Base-by-base conservation (phyloP, 2,888 invertebrate genomes). In the Papilio protenor region DNA sequence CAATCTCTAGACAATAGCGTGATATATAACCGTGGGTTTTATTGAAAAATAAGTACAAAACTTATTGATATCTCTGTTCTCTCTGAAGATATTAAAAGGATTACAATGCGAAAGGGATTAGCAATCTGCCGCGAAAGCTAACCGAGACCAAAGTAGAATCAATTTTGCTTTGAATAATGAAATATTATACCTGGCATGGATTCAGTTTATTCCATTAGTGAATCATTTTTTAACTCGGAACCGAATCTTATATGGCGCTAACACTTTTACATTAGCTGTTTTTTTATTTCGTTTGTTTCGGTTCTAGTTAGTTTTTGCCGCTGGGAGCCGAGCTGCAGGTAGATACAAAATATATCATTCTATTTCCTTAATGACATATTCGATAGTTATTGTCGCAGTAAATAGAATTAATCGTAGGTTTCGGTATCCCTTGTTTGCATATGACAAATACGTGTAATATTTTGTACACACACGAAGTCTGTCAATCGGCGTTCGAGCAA, bases 401-500 rank as follows among this genome's bases (percentile, higher is more conserved):
- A 10, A 66, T 0, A 66, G n/a, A 40, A 40, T 66, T n/a, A n/a
- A 40, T 66, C n/a, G 66, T 33, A 23, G 16, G 27, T 64, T 64
- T 64, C 10, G 33, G 16, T 64, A 1, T 59, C 14, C 8, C 16
- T 27, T 64, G 33, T 64, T 18, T 33, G 64, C 66, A 5, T 66
- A 66, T 18, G 18, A 64, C 40, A 40, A 66, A 66, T n/a, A 40
- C 18, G 40, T 66, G 66, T 40, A 27, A 64, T 18, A 33, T 64
- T 64, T 40, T 40, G 40, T 66, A 18, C 10, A 27, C 66, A 18
- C 33, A 11, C 16, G 11, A 66, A 66, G 66, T 40, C 66, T 64
- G 66, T 66, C 66, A 40, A 66, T 66, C 40, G 33, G 40, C 18
- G 33, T 40, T 40, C 64, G 33, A 66, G 66, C n/a, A 66, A 40